A percentile compares a stretch with the other conserved stretches of the same genome.
Evolutionary conservation across 2,797 vertebrate species (phyloP).

Genomic region (Pseudochromis fuscus): DNA sequence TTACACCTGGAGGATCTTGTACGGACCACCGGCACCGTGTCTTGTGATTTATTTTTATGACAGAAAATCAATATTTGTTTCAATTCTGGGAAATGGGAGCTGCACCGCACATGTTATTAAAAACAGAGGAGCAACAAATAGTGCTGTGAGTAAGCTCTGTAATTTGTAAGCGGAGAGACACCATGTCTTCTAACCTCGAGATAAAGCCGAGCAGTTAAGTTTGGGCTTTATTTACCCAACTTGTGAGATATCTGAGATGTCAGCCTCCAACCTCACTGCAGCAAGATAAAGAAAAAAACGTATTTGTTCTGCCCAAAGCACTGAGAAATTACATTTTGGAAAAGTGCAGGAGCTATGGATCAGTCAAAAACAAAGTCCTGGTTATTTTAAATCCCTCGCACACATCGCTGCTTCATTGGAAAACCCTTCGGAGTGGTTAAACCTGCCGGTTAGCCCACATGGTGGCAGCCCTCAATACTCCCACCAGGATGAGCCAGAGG

Average conservation of each 20-base stretch:
- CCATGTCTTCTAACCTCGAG: neutral
- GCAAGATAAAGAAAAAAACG: neutral
- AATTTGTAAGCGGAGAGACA: conserved; percentile 11
- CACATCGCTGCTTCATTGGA: neutral
- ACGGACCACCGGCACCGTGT: conserved; percentile 41
- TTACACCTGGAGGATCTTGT: conserved; percentile 38
- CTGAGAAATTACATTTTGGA: conserved; percentile 5
- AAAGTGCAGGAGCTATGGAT: conserved; percentile 13
- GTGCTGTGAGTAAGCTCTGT: conserved; percentile 21
- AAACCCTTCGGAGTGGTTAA: neutral
- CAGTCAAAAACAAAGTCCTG: neutral
- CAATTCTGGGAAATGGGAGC: conserved; percentile 62
- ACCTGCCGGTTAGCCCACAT: neutral
- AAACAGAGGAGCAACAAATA: conserved; percentile 43
- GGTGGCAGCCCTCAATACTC: neutral
- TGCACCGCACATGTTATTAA: conserved; percentile 45
- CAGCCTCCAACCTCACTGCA: neutral
- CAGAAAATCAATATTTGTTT: conserved; percentile 78
- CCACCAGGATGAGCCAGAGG: neutral
- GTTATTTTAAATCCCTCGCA: neutral
- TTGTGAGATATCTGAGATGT: conserved; percentile 13
- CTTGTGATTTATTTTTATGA: conserved; percentile 62
- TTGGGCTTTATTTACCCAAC: neutral
- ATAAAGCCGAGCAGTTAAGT: neutral
- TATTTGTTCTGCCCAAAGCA: neutral